These are phyloP conservation scores for Exephanes ischioxanthus DNA, from an alignment of 2,888 invertebrate species.

Conservation along the genomic window DNA sequence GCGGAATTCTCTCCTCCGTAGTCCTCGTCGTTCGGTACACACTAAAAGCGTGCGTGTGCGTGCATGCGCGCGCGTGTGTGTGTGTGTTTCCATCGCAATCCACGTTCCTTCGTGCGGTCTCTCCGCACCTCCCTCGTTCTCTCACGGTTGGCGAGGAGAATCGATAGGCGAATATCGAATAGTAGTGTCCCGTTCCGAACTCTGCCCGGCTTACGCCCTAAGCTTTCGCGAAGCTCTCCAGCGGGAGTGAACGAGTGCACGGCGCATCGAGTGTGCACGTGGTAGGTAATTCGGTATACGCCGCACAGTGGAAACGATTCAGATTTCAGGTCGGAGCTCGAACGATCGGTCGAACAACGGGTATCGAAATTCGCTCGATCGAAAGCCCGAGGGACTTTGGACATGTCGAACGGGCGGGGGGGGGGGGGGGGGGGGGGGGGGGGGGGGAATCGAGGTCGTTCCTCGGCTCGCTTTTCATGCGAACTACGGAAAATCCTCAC, in stretches of 20 bases:
- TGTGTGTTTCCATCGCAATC: conserved; percentile 31
- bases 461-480: conserved; percentile 13
- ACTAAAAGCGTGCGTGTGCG: not conserved
- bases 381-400: conserved; percentile 26
- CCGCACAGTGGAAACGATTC: conserved; percentile 10
- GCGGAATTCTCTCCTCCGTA: conserved; percentile 2
- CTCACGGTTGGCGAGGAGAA: conserved; percentile 43
- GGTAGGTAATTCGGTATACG: conserved; percentile 24
- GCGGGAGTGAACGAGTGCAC: conserved; percentile 22
- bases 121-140: conserved; percentile 52
- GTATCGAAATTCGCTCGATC: conserved; percentile 57
- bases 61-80: not conserved
- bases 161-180: conserved; percentile 61
- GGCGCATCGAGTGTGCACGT: conserved; percentile 33
- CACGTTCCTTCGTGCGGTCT: conserved; percentile 43
- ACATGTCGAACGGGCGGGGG: not conserved
- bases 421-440: not conserved
- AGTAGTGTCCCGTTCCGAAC: conserved; percentile 49
- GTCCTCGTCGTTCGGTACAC: not conserved
- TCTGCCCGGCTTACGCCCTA: conserved; percentile 5
- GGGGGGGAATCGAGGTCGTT: not conserved
- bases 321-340: conserved; percentile 30
- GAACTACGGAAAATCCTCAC: conserved; percentile 11
- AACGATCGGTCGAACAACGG: conserved; percentile 16
- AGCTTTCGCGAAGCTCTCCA: conserved; percentile 24